These are phyloP conservation scores for Drosophila anomalipes DNA, from an alignment of 2,888 invertebrate species.

Conservation along the genomic window DNA sequence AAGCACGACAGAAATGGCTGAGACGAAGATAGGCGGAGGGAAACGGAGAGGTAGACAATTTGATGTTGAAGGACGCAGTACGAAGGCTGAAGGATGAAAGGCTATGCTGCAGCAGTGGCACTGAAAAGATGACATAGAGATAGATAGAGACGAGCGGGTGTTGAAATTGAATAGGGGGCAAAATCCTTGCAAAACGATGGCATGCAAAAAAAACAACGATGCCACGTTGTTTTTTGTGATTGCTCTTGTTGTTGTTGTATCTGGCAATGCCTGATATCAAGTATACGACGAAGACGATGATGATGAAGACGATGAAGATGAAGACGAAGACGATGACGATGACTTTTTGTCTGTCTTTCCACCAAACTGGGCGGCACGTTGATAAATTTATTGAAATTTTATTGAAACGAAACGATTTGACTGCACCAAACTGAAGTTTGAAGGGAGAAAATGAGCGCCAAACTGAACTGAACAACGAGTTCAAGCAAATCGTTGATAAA, in stretches of 20 bases:
- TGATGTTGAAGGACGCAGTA: not conserved
- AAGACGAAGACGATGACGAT: not conserved
- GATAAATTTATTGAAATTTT: constrained; percentile 81
- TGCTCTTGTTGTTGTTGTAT: constrained; percentile 11
- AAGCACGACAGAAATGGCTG: constrained; percentile 14
- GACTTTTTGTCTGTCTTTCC: not conserved
- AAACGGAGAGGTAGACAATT: not conserved
- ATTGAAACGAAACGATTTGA: constrained; percentile 82
- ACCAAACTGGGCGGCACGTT: constrained; percentile 53
- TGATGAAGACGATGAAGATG: not conserved
- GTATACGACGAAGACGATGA: constrained; percentile 25
- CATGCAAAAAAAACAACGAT: constrained; percentile 29
- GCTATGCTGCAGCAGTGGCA: constrained; percentile 56
- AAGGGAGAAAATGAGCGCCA: not conserved
- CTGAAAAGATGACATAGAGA: constrained; percentile 78
- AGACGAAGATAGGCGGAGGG: not conserved
- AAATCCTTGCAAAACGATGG: constrained; percentile 35
- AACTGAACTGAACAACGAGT: not conserved
- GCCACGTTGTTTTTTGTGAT: constrained; percentile 5
- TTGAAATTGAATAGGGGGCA: constrained; percentile 76
- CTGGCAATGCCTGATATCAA: constrained; percentile 37
- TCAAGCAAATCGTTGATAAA: constrained; percentile 75
- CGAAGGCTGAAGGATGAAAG: constrained; percentile 6
- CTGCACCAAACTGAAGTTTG: constrained; percentile 44
- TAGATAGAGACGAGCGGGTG: constrained; percentile 65